Evolutionary conservation across 2,888 invertebrate species (phyloP).

Genomic region (Cryptocheilus praepositus): DNA sequence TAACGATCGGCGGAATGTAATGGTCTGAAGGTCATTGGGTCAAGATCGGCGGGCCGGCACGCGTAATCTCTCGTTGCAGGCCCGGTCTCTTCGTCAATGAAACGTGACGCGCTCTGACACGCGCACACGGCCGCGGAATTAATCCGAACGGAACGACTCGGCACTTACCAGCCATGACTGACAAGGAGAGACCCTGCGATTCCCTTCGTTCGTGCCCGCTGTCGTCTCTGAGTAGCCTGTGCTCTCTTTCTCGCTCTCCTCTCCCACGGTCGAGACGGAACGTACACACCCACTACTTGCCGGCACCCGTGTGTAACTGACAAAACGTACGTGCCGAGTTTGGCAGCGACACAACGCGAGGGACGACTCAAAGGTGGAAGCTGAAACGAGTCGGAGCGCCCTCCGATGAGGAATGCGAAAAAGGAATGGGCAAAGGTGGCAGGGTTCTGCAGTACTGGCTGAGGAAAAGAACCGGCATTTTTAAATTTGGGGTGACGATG

Average conservation of each 20-base stretch:
- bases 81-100: constrained; percentile 30
- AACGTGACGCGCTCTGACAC: constrained; percentile 2
- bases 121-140: neutral
- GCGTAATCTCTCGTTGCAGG: constrained; percentile 42
- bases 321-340: constrained; percentile 53
- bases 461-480: neutral
- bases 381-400: neutral
- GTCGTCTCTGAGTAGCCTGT: constrained; percentile 21
- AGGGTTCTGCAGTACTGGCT: neutral
- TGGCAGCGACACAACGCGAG: constrained; percentile 64
- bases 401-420: neutral
- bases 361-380: constrained; percentile 41
- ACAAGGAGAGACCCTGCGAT: constrained; percentile 23
- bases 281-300: constrained; percentile 59
- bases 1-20: constrained; percentile 22
- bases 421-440: neutral
- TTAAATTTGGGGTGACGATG: too few species aligned
- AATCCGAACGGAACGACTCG: constrained; percentile 6
- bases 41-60: constrained; percentile 61
- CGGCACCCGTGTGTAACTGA: constrained; percentile 56
- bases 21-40: constrained; percentile 69
- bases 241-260: neutral
- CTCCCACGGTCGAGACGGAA: constrained; percentile 12
- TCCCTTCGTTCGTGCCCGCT: constrained; percentile 19
- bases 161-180: constrained; percentile 68